phyloP scores from a whole-genome alignment of 2,113 vertebrate genomes.

The Silurus asotus region DNA sequence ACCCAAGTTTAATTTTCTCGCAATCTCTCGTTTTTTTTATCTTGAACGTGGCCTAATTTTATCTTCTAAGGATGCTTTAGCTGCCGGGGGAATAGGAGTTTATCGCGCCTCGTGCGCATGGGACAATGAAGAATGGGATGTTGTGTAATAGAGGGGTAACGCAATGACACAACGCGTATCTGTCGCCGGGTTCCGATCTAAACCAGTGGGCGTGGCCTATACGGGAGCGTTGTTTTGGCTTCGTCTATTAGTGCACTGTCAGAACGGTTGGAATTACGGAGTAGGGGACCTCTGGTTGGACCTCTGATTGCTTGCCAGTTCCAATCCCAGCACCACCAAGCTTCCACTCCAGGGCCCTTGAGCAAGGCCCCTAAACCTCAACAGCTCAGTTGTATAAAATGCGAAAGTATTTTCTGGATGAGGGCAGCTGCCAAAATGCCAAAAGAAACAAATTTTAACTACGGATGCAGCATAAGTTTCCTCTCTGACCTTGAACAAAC shows the following conservation, averaged over 20 bases:
- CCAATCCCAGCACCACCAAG: no score
- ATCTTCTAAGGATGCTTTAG: slow-evolving; percentile 32
- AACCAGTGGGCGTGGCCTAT: neutral
- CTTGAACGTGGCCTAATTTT: slow-evolving; percentile 34
- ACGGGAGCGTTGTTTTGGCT: neutral
- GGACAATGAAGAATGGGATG: slow-evolving; percentile 8
- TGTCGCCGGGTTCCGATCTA: no score
- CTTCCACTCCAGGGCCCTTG: no score
- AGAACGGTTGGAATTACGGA: no score
- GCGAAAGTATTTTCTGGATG: no score
- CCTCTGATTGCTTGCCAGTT: neutral
- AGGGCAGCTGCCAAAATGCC: no score
- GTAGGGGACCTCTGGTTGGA: neutral
- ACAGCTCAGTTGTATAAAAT: no score
- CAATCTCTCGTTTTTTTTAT: slow-evolving; percentile 39
- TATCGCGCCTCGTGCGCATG: neutral
- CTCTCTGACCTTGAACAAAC: neutral
- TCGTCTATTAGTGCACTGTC: neutral
- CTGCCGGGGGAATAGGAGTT: slow-evolving; percentile 6
- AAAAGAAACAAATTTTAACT: no score
- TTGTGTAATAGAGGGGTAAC: neutral
- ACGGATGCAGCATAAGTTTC: no score
- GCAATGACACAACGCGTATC: neutral
- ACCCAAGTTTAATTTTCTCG: slow-evolving; percentile 49
- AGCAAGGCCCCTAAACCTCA: no score